phyloP scores from a whole-genome alignment of 2,113 vertebrate genomes.

The Amphiprion ocellaris region DNA sequence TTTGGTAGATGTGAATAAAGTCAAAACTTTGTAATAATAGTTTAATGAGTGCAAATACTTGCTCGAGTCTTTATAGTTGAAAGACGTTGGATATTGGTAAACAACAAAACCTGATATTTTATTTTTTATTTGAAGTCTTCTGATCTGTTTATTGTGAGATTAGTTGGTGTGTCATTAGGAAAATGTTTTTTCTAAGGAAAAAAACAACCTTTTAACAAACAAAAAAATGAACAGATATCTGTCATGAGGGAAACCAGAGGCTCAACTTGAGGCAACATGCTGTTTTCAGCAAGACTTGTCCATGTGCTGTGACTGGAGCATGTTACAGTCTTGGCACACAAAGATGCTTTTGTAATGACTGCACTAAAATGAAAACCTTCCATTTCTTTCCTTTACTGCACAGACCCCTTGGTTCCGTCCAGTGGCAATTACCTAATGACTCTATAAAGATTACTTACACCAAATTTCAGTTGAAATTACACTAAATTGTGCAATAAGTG shows the following conservation, averaged over 20 bases:
- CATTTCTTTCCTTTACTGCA: background rate
- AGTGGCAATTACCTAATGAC: background rate
- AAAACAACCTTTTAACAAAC: background rate
- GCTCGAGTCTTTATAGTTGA: too few relatives aligned
- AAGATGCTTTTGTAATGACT: background rate
- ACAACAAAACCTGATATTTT: too few relatives aligned
- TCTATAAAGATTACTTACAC: background rate
- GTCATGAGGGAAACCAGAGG: constrained; percentile 3
- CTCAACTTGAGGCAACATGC: background rate
- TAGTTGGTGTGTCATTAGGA: background rate
- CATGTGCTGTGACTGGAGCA: constrained; percentile 3
- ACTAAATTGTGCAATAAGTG: constrained; percentile 8
- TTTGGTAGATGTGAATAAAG: too few relatives aligned
- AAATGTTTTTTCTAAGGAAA: background rate
- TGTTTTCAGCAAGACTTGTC: background rate
- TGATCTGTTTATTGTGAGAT: too few relatives aligned
- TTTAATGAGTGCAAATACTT: too few relatives aligned
- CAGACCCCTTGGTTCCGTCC: background rate
- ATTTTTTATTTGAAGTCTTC: background rate
- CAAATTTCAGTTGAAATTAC: background rate
- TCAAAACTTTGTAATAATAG: too few relatives aligned
- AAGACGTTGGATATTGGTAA: too few relatives aligned
- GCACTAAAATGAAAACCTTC: background rate
- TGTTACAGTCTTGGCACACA: background rate
- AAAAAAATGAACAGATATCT: background rate